Evolutionary conservation across 2,888 invertebrate species (phyloP), one percentile per base, ranked within the genome.

Genomic region (Erebia aethiops): DNA sequence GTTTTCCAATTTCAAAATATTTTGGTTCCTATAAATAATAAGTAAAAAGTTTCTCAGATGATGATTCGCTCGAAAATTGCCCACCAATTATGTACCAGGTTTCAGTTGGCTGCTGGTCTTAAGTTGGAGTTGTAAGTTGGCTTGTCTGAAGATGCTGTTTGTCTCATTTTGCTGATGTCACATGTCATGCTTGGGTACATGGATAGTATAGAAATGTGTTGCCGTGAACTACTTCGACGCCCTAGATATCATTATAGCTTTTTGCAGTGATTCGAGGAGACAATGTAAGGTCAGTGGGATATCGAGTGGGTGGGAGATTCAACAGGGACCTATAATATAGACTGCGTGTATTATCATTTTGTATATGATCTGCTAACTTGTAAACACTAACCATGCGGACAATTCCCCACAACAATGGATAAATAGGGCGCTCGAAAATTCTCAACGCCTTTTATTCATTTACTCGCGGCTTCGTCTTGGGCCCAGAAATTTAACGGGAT

Each of bases 221-320:
- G 13, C 46, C 49, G 21, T 54, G 64, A 41, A 54, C 52, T 52
- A 64, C 52, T 64, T 54, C 2, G 52, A 13, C 41, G 64, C 35
- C 54, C 64, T 54, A 35, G 13, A 64, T 62, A 8, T 49, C 49
- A 49, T 62, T 64, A 64, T 54, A 64, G 13, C 51, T 52, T 64
- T 64, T 52, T 41, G 54, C 46, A 62, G 21, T 26, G 52, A 41
- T 13, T 16, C 18, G 52, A 54, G 57, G 46, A 46, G 26, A 67
- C 67, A 18, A 57, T 67, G 35, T 52, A 54, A 64, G 64, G 46
- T 43, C 46, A 66, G 43, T 57, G 46, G 10, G 21, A 16, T 64
- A 5, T 57, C 43, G 52, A 57, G 68, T 46, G 52, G 60, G 49
- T 51, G 61, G 41, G 41, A 54, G 41, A 16, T 16, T n/a, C 41